These are phyloP conservation scores for Micropoecilia bifurca DNA, from an alignment of 2,797 vertebrate species.

Conservation along the genomic window DNA sequence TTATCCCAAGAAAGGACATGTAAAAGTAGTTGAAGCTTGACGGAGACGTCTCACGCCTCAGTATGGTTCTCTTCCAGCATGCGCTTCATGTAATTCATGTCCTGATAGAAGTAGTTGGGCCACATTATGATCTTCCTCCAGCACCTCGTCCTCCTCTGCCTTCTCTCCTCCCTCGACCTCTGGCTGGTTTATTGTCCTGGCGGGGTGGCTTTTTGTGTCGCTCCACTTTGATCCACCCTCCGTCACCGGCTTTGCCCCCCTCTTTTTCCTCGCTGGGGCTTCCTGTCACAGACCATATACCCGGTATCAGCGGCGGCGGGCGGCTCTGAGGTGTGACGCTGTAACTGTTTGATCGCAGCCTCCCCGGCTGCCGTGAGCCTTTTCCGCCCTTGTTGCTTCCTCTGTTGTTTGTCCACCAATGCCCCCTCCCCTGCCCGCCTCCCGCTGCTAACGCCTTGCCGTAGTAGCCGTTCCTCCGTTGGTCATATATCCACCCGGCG, in stretches of 20 bases:
- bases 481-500: constrained; percentile 63
- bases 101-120: constrained; percentile 21
- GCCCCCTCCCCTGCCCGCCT: constrained; percentile 63
- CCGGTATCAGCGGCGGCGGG: constrained; percentile 82
- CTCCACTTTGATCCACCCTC: constrained; percentile 95
- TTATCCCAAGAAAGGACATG: constrained; percentile 8
- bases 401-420: constrained; percentile 62
- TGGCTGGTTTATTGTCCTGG: constrained; percentile 83
- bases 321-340: constrained; percentile 48
- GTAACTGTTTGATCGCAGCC: constrained; percentile 69
- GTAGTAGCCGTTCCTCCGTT: constrained; percentile 70
- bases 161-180: constrained; percentile 85
- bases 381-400: constrained; percentile 61
- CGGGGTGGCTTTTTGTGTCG: constrained; percentile 85
- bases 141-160: constrained; percentile 71
- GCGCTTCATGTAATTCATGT: constrained; percentile 29
- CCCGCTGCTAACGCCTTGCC: constrained; percentile 61
- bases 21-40: constrained; percentile 7
- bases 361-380: constrained; percentile 63
- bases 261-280: constrained; percentile 73
- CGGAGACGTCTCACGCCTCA: neutral
- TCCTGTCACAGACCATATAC: constrained; percentile 82
- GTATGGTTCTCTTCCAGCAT: constrained; percentile 24
- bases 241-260: constrained; percentile 83
- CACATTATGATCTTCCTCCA: constrained; percentile 77